A percentile compares a stretch with the other conserved stretches of the same genome.
Evolutionary conservation across 2,888 invertebrate genomes (phyloP).

Genomic region (Epirrhoe tristata): DNA sequence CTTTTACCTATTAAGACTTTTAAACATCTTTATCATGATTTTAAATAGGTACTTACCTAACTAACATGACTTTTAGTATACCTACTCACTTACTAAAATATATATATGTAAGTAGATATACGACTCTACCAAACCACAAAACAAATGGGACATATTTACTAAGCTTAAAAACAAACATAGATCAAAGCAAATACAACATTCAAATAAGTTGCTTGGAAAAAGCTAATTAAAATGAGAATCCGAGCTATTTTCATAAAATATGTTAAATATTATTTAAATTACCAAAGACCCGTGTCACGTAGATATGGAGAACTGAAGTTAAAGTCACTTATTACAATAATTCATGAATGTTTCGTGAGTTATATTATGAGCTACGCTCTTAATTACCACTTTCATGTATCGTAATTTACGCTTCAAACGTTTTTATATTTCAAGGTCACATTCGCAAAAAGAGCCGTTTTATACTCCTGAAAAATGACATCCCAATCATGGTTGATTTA

Average conservation of each 20-base stretch:
- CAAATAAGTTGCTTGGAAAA: not conserved
- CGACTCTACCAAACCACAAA: too few species aligned
- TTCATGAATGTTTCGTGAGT: conserved; percentile 47
- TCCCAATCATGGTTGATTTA: too few species aligned
- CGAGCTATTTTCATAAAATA: not conserved
- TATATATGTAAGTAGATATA: too few species aligned
- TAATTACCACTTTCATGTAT: not conserved
- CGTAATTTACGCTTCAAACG: too few species aligned
- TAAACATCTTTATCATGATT: too few species aligned
- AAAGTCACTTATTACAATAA: conserved; percentile 48
- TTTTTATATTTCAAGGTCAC: too few species aligned
- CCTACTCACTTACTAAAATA: too few species aligned
- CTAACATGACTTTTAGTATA: too few species aligned
- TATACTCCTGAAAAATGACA: too few species aligned
- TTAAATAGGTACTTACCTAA: too few species aligned
- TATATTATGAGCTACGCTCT: not conserved
- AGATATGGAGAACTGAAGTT: conserved; percentile 32
- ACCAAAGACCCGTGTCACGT: conserved; percentile 27
- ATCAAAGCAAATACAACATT: not conserved
- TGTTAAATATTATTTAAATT: conserved; percentile 8
- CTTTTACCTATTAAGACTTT: too few species aligned
- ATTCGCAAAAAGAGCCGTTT: too few species aligned
- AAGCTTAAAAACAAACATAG: not conserved
- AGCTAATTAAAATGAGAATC: not conserved
- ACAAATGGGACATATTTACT: not conserved